These are phyloP conservation scores for Drosophila borealis DNA, from an alignment of 2,888 invertebrate genomes.

Conservation along the genomic window DNA sequence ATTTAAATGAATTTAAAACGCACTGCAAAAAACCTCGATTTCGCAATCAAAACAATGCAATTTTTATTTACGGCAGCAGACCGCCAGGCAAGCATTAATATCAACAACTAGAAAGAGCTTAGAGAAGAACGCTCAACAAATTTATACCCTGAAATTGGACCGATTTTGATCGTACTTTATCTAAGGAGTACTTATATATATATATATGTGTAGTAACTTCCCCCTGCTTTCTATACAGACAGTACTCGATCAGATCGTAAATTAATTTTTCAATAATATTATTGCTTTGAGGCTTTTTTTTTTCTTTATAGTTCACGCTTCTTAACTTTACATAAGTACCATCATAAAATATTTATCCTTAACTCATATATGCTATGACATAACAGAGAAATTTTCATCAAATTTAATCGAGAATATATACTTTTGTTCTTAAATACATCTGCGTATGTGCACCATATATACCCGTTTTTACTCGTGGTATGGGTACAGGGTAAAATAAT, in stretches of 20 bases:
- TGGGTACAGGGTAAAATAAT: neutral
- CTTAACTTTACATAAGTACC: no score
- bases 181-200: no score
- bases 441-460: constrained; percentile 6
- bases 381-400: no score
- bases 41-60: constrained; percentile 51
- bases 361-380: no score
- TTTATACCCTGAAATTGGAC: neutral
- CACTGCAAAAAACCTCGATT: constrained; percentile 29
- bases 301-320: no score
- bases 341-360: no score
- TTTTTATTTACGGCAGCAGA: constrained; percentile 40
- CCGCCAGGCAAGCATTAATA: constrained; percentile 35
- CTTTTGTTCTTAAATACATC: neutral
- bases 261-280: neutral
- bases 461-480: neutral
- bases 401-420: neutral
- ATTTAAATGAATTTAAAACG: constrained; percentile 64
- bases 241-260: neutral
- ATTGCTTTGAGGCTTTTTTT: no score
- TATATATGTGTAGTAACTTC: no score
- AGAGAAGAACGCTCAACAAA: neutral
- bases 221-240: neutral
- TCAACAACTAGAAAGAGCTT: neutral
- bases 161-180: no score